Conservation (phyloP, 1,140 invertebrate genomes). For the Ditylenchus dipsaci region DNA sequence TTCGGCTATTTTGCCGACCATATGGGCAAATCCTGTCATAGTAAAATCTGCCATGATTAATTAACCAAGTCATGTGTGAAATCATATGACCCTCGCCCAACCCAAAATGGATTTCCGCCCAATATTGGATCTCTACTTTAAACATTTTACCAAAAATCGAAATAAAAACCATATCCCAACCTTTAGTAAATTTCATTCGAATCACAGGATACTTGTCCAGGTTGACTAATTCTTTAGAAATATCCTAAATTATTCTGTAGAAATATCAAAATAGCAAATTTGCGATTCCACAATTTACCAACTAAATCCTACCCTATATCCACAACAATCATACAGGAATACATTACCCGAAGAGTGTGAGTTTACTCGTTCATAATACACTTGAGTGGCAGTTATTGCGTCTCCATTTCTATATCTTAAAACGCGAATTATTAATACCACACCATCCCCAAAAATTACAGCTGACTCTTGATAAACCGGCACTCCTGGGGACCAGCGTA, state of each 20-base stretch:
- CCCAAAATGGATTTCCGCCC: no score
- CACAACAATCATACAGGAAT: constrained; percentile 74
- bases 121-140: no score
- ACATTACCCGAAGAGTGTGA: constrained; percentile 73
- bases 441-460: no score
- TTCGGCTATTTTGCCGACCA: no score
- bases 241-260: constrained; percentile 61
- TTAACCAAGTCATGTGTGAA: no score
- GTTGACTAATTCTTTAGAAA: constrained; percentile 71
- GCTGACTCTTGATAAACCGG: no score
- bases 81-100: no score
- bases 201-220: constrained; percentile 70
- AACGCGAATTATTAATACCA: neutral
- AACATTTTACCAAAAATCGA: no score
- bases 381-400: constrained; percentile 74
- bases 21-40: no score
- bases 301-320: constrained; percentile 63
- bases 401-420: constrained; percentile 73
- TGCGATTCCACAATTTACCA: neutral
- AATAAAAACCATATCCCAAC: no score
- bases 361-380: constrained; percentile 79
- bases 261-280: neutral
- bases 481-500: no score
- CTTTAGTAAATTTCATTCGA: constrained; percentile 70
- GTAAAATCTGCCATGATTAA: no score